phyloP scores from a whole-genome alignment of 2,888 invertebrate species.

The Linyphia triangularis region DNA sequence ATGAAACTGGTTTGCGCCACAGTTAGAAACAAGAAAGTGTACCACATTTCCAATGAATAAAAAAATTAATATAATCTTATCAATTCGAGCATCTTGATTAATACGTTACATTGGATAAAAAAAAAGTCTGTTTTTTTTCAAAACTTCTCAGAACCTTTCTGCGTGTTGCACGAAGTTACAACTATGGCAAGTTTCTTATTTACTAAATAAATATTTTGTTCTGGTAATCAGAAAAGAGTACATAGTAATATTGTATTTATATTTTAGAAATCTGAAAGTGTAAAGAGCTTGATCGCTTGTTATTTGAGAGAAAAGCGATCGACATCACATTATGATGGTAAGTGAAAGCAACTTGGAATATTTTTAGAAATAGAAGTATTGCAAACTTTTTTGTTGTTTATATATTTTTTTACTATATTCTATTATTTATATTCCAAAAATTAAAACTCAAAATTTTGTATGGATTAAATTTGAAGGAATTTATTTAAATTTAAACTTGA shows the following conservation, averaged over 20 bases:
- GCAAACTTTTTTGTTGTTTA: no score
- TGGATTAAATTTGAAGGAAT: no score
- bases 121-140: neutral
- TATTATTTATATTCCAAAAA: no score
- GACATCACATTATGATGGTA: constrained; percentile 6
- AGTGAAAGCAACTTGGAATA: no score
- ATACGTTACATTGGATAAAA: neutral
- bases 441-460: no score
- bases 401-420: no score
- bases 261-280: constrained; percentile 41
- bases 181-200: constrained; percentile 19
- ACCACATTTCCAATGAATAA: neutral
- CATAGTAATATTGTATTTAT: neutral
- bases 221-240: neutral
- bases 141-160: neutral
- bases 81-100: neutral
- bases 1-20: neutral
- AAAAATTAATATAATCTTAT: neutral
- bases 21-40: neutral
- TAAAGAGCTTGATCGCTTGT: constrained; percentile 6
- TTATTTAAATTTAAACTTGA: no score
- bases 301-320: constrained; percentile 4
- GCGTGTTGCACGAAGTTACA: neutral
- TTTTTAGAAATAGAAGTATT: no score
- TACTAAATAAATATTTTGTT: neutral